Percentiles rank a stretch among this genome's conserved stretches.
Evolutionary conservation across 2,797 vertebrate genomes (phyloP).

Genomic region (Acridotheres tristis): DNA sequence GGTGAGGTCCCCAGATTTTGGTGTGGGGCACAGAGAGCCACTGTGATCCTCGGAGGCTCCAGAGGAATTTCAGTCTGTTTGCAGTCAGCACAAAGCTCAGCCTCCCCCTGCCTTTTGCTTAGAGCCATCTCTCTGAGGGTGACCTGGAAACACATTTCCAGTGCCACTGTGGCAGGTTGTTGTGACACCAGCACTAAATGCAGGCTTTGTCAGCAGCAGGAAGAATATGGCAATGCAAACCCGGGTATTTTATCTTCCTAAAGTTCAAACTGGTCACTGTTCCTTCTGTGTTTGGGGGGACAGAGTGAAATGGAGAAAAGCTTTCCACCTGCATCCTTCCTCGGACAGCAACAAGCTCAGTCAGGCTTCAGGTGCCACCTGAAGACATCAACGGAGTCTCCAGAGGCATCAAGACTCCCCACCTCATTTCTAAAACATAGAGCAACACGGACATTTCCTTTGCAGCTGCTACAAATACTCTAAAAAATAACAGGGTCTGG

Average conservation of each 20-base stretch:
- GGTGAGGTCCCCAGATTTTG: neutral
- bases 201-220: neutral
- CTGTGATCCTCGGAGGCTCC: neutral
- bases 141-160: neutral
- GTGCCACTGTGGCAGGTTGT: neutral
- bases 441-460: neutral
- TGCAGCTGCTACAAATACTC: conserved; percentile 22
- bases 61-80: neutral
- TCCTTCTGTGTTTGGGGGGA: neutral
- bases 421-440: neutral
- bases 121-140: neutral
- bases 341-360: neutral
- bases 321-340: neutral
- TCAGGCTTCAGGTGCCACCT: neutral
- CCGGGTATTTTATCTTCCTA: rapidly evolving
- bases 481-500: conserved; percentile 33
- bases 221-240: neutral
- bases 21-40: rapidly evolving
- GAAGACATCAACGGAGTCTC: neutral
- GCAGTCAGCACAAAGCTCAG: neutral
- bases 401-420: neutral
- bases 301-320: neutral
- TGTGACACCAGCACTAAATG: neutral
- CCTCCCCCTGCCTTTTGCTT: neutral
- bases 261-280: neutral